Base-by-base conservation (phyloP, 2,888 invertebrate species). In the Chloromyia formosa region DNA sequence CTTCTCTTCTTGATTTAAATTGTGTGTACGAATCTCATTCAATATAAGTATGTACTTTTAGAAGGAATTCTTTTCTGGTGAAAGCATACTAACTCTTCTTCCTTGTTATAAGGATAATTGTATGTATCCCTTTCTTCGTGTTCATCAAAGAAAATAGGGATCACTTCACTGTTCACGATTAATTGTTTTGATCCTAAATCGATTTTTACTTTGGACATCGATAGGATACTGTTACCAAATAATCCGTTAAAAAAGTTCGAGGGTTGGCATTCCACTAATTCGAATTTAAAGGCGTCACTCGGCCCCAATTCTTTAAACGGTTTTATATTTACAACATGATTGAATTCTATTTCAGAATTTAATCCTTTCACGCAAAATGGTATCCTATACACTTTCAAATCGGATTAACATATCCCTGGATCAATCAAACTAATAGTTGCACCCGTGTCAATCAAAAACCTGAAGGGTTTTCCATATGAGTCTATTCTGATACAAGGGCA, bases 381-480 rank as follows among this genome's bases (percentile, higher is more conserved):
- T 42, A 9, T 5, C 12, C 12, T 42, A 12, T 9, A 42, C 5
- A 42, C 42, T 42, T 23, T 18, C 5, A 64, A 23, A 22, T 53
- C 49, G 1, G 73, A 64, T 20, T 64, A 22, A 7, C 73, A 73
- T 3, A 73, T 23, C 12, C 49, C 62, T 1, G 73, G 73, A 27
- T 35, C 23, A 35, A 73, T 62, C 7, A 45, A n/a, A 49, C 60
- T 42, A 22, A 60, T 9, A 3, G 62, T 49, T 9, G 73, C 64
- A 27, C 62, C 73, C 10, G 73, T 62, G 20, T 73, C 73, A 20
- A 64, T 73, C 16, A 62, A 20, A 53, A 73, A 62, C 18, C 18
- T 42, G 14, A 73, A 53, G 45, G 20, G 71, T 23, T 54, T 27
- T 4, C 23, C 27, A 27, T 72, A 20, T 14, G 53, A 45, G 18